These are phyloP conservation scores for Sorex araneus DNA, from an alignment of 2,113 vertebrate genomes.

Conservation along the genomic window DNA sequence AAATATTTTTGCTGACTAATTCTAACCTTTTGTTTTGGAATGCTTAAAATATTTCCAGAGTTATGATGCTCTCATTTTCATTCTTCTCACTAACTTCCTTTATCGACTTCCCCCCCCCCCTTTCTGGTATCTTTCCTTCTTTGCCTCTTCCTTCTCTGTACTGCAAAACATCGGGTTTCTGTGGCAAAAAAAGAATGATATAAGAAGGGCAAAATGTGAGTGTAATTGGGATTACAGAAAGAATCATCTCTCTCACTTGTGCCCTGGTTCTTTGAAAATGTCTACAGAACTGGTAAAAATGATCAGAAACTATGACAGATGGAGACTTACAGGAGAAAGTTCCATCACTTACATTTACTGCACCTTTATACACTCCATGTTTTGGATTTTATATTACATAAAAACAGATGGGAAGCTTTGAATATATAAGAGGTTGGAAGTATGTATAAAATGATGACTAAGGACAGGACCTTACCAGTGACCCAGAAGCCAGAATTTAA, in stretches of 20 bases:
- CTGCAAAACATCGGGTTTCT: constrained; percentile 1
- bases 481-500: not conserved
- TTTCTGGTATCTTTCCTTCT: not conserved
- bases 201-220: not conserved
- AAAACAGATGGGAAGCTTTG: not conserved
- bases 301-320: not conserved
- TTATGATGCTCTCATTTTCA: not conserved
- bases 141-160: not conserved
- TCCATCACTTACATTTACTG: constrained; percentile 5
- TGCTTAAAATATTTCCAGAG: constrained; percentile 33
- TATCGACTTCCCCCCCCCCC: not conserved
- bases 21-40: constrained; percentile 44
- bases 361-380: not conserved
- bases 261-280: not conserved
- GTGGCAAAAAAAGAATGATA: not conserved
- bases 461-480: constrained; percentile 3
- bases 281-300: not conserved
- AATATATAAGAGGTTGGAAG: not conserved
- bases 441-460: not conserved
- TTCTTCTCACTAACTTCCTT: constrained; percentile 6
- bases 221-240: not conserved
- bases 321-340: constrained; percentile 41
- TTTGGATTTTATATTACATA: not conserved
- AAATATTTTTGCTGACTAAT: not conserved
- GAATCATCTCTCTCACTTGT: not conserved